Evolutionary conservation across 2,113 vertebrate species (phyloP).

Genomic region (Pluvialis apricaria): DNA sequence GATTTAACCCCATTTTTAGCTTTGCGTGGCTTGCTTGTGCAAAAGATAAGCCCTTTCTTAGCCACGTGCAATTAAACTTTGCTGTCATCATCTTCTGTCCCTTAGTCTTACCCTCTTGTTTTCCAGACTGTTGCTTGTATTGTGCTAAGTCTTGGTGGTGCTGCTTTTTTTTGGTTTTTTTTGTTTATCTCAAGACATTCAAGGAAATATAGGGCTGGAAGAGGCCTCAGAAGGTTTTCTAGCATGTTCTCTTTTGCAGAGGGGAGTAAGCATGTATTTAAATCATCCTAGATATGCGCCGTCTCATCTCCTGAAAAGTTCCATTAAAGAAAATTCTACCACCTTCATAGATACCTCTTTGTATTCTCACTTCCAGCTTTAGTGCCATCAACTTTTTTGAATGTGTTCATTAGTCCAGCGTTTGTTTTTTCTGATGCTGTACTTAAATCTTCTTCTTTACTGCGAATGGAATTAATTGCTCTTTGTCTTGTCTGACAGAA

Average conservation of each 20-base stretch:
- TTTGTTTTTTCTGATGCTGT: not conserved
- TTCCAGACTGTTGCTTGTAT: not conserved
- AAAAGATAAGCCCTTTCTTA: not conserved
- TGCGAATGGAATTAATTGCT: not conserved
- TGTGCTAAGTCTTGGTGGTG: not conserved
- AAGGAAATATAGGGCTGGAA: not conserved
- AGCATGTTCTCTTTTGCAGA: not conserved
- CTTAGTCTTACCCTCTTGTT: not conserved
- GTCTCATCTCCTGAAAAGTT: not conserved
- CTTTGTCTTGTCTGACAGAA: not conserved
- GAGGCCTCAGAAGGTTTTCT: not conserved
- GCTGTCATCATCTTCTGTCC: not conserved
- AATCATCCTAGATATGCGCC: not conserved
- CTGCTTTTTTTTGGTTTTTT: accelerated
- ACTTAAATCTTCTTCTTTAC: not conserved
- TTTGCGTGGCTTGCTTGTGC: not conserved
- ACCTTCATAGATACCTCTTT: not conserved
- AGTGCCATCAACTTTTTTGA: not conserved
- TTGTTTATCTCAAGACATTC: not conserved
- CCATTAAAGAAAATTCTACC: not conserved
- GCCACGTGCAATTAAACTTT: not conserved
- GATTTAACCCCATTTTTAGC: not conserved
- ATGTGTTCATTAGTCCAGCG: not conserved
- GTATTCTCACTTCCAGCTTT: not conserved
- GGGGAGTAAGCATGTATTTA: not conserved